These are phyloP conservation scores for Drosophila melanogaster DNA, from an alignment of 1,140 invertebrate species.

Conservation along the genomic window DNA sequence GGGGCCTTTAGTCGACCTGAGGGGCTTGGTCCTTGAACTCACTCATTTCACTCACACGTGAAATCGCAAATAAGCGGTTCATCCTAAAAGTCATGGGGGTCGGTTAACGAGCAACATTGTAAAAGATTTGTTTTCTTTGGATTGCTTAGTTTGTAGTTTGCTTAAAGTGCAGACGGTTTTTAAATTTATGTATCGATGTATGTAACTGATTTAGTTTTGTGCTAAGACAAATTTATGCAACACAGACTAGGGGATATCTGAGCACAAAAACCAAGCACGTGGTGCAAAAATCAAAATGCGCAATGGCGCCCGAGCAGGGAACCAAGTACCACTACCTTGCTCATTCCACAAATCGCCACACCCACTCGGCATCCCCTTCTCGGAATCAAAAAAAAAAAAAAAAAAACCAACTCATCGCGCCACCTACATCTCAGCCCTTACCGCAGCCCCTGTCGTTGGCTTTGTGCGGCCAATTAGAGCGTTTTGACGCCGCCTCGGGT, in stretches of 20 bases:
- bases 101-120: not conserved
- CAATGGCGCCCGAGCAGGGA: no score
- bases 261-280: no score
- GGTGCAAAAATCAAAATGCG: not conserved
- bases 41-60: not conserved
- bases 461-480: slow-evolving; percentile 44
- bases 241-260: no score
- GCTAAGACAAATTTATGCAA: no score
- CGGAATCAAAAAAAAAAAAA: not conserved
- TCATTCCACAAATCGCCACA: not conserved
- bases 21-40: slow-evolving; percentile 28
- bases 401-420: not conserved
- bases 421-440: not conserved
- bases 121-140: not conserved
- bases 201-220: not conserved
- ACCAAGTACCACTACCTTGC: not conserved
- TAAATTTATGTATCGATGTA: not conserved
- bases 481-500: slow-evolving; percentile 52
- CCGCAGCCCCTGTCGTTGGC: not conserved
- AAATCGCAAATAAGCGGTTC: slow-evolving; percentile 16
- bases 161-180: not conserved
- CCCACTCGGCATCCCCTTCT: not conserved
- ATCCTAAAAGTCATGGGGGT: slow-evolving; percentile 2
- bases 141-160: not conserved
- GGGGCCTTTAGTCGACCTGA: not conserved